Evolutionary conservation across 2,888 invertebrate species (phyloP).

Genomic region (Gari tellinella): DNA sequence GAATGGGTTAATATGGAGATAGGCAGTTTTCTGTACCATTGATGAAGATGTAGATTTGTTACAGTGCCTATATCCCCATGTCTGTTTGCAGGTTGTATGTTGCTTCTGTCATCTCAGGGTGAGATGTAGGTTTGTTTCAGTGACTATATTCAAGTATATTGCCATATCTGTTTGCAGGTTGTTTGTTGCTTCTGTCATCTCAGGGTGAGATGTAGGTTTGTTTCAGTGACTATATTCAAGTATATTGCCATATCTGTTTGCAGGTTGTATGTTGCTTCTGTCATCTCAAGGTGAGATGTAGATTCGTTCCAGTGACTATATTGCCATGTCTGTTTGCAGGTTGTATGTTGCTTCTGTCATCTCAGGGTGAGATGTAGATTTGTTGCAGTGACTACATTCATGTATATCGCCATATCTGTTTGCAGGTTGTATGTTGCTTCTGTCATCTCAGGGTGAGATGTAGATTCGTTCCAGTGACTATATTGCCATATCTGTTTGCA

Average conservation of each 20-base stretch:
- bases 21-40: no score
- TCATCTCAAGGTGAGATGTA: slow-evolving; percentile 88
- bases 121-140: no score
- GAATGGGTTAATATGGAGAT: no score
- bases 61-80: not conserved
- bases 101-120: slow-evolving; percentile 88
- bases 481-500: slow-evolving; percentile 75
- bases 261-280: slow-evolving; percentile 90
- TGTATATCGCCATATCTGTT: no score
- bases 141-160: no score
- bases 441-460: slow-evolving; percentile 89
- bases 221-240: no score
- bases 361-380: slow-evolving; percentile 89
- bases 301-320: no score
- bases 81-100: slow-evolving; percentile 87
- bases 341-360: slow-evolving; percentile 89
- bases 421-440: slow-evolving; percentile 89
- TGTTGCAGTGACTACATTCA: no score
- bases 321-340: slow-evolving; percentile 85
- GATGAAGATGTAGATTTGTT: no score
- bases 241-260: not conserved
- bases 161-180: no score
- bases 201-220: slow-evolving; percentile 90
- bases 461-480: no score
- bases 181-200: slow-evolving; percentile 89